Evolutionary conservation across 2,797 vertebrate genomes (phyloP).

Genomic region (Sebastes cheni): DNA sequence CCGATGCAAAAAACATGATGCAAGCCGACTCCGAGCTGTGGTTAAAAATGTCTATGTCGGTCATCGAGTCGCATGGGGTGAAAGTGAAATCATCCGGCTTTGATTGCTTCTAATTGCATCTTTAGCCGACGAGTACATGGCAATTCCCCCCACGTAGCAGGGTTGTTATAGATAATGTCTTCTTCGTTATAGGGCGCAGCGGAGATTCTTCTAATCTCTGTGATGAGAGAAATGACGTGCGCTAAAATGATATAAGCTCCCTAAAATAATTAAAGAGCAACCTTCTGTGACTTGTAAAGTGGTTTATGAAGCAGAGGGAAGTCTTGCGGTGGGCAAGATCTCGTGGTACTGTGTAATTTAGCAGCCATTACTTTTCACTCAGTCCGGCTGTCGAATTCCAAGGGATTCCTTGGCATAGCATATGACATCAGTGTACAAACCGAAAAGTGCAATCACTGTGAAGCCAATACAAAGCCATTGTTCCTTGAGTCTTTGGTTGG

Average conservation of each 20-base stretch:
- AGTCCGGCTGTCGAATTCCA: conserved; percentile 36
- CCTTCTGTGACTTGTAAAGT: conserved; percentile 68
- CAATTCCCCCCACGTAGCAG: neutral
- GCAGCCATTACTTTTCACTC: conserved; percentile 49
- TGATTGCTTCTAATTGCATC: conserved; percentile 58
- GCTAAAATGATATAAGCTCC: conserved; percentile 55
- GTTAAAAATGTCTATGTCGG: conserved; percentile 2
- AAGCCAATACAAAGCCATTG: conserved; percentile 42
- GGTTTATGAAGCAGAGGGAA: conserved; percentile 64
- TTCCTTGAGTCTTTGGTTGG: conserved; percentile 46
- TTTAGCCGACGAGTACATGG: conserved; percentile 23
- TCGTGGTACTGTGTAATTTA: conserved; percentile 64
- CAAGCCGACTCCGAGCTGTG: neutral
- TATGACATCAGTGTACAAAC: conserved; percentile 51
- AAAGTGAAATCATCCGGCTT: conserved; percentile 43
- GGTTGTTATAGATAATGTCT: conserved; percentile 28
- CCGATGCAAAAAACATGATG: conserved; percentile 31
- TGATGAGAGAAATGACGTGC: conserved; percentile 53
- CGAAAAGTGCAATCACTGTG: conserved; percentile 11
- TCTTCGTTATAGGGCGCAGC: conserved; percentile 4
- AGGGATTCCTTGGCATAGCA: conserved; percentile 45
- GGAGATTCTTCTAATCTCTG: conserved; percentile 34
- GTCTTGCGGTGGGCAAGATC: conserved; percentile 53
- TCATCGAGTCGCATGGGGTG: neutral
- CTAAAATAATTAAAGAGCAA: conserved; percentile 70